Conservation (phyloP, 2,888 invertebrate species). For the Drosophila pullipes region DNA sequence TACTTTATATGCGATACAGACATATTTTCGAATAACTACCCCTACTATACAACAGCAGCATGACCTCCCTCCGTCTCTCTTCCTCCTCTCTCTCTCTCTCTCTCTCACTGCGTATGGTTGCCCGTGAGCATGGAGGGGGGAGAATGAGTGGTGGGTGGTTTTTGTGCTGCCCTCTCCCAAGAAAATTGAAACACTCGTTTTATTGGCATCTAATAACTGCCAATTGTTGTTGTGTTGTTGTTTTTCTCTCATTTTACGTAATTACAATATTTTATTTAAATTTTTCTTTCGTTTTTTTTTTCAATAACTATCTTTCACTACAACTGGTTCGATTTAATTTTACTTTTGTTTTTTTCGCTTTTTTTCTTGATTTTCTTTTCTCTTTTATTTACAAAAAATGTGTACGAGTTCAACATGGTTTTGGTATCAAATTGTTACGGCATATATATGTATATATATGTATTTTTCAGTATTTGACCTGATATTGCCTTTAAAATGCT, state of each 20-base stretch:
- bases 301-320: constrained; percentile 53
- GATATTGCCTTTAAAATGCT: constrained; percentile 46
- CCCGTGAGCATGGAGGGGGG: neutral
- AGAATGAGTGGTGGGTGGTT: neutral
- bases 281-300: constrained; percentile 22
- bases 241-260: constrained; percentile 47
- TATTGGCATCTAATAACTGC: constrained; percentile 61
- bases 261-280: constrained; percentile 73
- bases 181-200: constrained; percentile 45
- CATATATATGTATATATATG: constrained; percentile 31
- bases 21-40: constrained; percentile 42
- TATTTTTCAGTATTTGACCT: constrained; percentile 46
- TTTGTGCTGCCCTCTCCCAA: constrained; percentile 22
- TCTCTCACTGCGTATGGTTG: too few species aligned
- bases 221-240: constrained; percentile 49
- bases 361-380: neutral
- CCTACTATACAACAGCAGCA: constrained; percentile 38
- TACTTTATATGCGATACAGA: neutral
- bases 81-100: too few species aligned
- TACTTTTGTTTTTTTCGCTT: constrained; percentile 2
- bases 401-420: constrained; percentile 56
- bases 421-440: constrained; percentile 58
- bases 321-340: constrained; percentile 55
- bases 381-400: constrained; percentile 67
- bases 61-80: constrained; percentile 1